phyloP scores from a whole-genome alignment of 2,113 vertebrate species.

The Calidris pugnax region DNA sequence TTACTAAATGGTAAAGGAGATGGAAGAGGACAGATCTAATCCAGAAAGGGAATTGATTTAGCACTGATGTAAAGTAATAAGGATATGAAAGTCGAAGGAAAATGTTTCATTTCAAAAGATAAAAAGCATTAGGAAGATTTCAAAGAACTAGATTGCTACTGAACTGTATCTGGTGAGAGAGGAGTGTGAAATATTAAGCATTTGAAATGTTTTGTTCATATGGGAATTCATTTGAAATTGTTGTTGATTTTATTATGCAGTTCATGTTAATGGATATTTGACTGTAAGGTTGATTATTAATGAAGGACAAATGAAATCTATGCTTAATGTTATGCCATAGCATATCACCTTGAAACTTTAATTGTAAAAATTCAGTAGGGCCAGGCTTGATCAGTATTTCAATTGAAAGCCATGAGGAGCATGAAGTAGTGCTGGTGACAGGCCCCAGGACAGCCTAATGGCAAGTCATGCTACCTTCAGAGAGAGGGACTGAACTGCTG shows the following conservation, averaged over 20 bases:
- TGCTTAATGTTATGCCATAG: constrained; percentile 49
- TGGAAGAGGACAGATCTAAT: constrained; percentile 9
- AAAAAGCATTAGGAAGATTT: constrained; percentile 54
- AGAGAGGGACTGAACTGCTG: not conserved
- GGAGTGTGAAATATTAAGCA: constrained; percentile 45
- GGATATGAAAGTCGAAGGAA: constrained; percentile 31
- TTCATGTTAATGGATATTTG: constrained; percentile 70
- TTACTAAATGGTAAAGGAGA: not conserved
- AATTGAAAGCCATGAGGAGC: not conserved
- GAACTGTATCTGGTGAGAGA: constrained; percentile 15
- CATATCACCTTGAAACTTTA: constrained; percentile 60
- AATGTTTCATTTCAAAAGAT: constrained; percentile 56
- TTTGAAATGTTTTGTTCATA: constrained; percentile 49
- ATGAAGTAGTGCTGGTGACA: not conserved
- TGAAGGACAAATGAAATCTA: constrained; percentile 65
- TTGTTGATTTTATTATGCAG: constrained; percentile 68
- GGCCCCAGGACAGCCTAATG: not conserved
- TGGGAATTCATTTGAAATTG: constrained; percentile 64
- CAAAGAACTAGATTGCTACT: constrained; percentile 12
- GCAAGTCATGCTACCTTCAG: not conserved
- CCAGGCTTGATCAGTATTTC: not conserved
- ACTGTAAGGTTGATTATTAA: constrained; percentile 67
- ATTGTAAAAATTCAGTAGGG: not conserved
- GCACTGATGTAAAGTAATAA: constrained; percentile 11
- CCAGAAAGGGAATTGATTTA: constrained; percentile 33